phyloP scores from a whole-genome alignment of 2,113 vertebrate genomes.

The Urocynchramus pylzowi region DNA sequence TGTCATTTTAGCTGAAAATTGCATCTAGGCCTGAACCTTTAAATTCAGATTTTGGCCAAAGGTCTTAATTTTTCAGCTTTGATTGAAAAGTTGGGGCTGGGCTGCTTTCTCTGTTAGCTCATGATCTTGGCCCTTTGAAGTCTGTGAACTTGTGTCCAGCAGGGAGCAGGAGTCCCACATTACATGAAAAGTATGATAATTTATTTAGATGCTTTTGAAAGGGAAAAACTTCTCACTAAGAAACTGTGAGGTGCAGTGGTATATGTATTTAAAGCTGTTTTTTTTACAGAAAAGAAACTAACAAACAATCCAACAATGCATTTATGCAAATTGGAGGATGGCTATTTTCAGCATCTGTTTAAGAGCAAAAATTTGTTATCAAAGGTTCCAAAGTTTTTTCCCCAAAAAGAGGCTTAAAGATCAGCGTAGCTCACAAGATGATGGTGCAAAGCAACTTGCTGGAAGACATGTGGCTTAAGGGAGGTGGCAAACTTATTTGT shows the following conservation, averaged over 20 bases:
- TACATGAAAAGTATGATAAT: neutral
- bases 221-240: neutral
- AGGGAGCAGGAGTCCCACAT: conserved; percentile 36
- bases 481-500: neutral
- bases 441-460: neutral
- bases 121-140: neutral
- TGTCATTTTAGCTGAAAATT: neutral
- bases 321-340: neutral
- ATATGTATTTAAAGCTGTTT: neutral
- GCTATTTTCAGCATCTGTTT: neutral
- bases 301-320: neutral
- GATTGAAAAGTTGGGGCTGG: neutral
- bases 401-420: neutral
- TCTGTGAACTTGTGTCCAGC: neutral
- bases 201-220: neutral
- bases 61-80: neutral
- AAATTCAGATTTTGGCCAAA: neutral
- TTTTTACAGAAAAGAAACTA: neutral
- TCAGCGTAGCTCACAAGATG: neutral
- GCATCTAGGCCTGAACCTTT: neutral
- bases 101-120: neutral
- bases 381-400: neutral
- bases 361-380: neutral
- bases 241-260: neutral
- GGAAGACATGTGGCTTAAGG: neutral